Base-by-base conservation (phyloP, 2,797 vertebrate genomes). In the Numenius phaeopus region DNA sequence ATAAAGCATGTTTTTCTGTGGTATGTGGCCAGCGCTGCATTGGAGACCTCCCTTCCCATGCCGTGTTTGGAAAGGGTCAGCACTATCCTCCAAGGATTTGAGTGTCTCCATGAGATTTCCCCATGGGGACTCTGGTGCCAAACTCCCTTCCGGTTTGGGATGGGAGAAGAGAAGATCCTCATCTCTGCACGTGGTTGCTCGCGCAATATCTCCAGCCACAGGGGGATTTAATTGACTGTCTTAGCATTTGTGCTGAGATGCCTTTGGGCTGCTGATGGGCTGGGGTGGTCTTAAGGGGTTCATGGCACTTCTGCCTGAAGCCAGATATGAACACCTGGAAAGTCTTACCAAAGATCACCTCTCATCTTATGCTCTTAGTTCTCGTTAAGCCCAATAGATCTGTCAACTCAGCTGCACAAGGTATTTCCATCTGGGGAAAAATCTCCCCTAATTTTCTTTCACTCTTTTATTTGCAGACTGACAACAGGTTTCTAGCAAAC, bases 401-500 rank as follows among this genome's bases (percentile, higher is more conserved):
- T 26, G 62, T 87, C 77, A 59, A 34, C 78, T 93, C 42, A 9
- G 86, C 90, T 7, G 30, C 71, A 27, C 19, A 8, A 85, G 81
- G 62, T 71, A 88, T 87, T 94, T 87, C 90, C 89, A 83, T 70
- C 44, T 32, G 55, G 75, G 88, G 83, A 32, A 93, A 93, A 90
- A 55, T 73, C 24, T 69, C 30, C 47, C 32, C 47, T 58, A 14
- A 46, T 49, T 62, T 58, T 29, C 17, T 72, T 87, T 47, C 16
- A 2, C 14, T 84, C 52, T 64, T 46, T 9, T 47, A 3, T 85
- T 93, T 89, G 57, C 52, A 61, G 82, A 27, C 47, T 55, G 89
- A 62, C n/a, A 65, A 80, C 71, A 23, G 79, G 87, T 96, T 96
- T 95, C 95, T 90, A 96, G 85, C 83, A 95, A 96, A 92, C 91